Evolutionary conservation across 2,797 vertebrate species (phyloP), one percentile per base, ranked within the genome.

Genomic region (Limosa lapponica): DNA sequence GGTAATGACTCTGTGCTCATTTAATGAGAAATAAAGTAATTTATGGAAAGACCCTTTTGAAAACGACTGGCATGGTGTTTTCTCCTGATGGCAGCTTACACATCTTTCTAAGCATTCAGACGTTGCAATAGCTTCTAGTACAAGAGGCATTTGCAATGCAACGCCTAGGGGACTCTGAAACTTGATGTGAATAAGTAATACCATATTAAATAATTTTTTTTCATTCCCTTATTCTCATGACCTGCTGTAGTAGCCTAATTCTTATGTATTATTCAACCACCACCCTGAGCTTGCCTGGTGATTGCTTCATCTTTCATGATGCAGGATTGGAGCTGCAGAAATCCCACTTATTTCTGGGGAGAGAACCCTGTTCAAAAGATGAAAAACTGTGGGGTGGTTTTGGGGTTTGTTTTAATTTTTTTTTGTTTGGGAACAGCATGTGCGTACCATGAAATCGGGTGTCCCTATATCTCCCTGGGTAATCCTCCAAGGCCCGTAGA

Each of bases 1-100:
- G 96, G 98, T 99, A 98, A 98, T 98, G 98, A 97, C 97, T 98
- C 96, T 98, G 95, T 98, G 98, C 98, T 98, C 97, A 98, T 98
- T 98, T 98, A 98, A 98, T 98, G 98, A 98, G 97, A 98, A 98
- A 98, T 98, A 98, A 98, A 98, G 89, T 98, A 98, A 98, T 98
- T 98, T 98, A 98, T 98, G 98, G 96, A 98, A 98, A 96, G 96
- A 98, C 81, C 89, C 87, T 85, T 98, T 97, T 97, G 97, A 97
- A 97, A 90, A 97, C 2, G 97, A 96, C 96, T 98, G 96, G 69
- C 83, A 96, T 98, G 92, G 91, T 98, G 91, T 98, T 98, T 98
- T 98, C 97, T 98, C 89, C 74, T 86, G 78, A 89, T 55, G 46
- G 72, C 39, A 94, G 52, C 39, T 82, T 75, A 15, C 17, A 46